Evolutionary conservation across 2,888 invertebrate genomes (phyloP).

Genomic region (Vesta saturnalis): DNA sequence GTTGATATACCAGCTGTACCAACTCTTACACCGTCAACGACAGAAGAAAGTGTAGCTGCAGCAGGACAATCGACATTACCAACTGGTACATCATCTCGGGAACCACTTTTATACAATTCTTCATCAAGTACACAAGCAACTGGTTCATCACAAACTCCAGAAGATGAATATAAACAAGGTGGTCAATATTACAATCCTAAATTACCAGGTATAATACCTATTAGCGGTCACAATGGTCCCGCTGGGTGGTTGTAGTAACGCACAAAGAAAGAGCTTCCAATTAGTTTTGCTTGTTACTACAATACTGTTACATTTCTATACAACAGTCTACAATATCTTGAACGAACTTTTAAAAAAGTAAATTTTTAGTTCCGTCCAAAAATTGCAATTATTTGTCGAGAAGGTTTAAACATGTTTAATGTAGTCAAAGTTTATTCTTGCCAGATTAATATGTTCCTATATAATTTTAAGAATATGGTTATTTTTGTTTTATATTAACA

Average conservation of each 20-base stretch:
- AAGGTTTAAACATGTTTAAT: background rate
- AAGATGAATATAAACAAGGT: slow-evolving; percentile 62
- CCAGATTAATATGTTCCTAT: slow-evolving; percentile 1
- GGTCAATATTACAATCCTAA: slow-evolving; percentile 68
- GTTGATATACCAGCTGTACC: slow-evolving; percentile 59
- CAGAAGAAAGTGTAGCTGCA: slow-evolving; percentile 65
- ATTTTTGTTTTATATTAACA: background rate
- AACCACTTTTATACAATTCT: slow-evolving; percentile 71
- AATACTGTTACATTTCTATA: background rate
- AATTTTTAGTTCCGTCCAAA: background rate
- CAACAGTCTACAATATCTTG: background rate
- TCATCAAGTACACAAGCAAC: slow-evolving; percentile 61
- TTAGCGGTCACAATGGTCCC: slow-evolving; percentile 77
- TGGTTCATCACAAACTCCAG: slow-evolving; percentile 60
- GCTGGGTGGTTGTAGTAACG: slow-evolving; percentile 70
- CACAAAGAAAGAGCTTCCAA: background rate
- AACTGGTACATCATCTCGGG: slow-evolving; percentile 63
- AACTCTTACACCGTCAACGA: slow-evolving; percentile 67
- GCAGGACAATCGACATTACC: slow-evolving; percentile 51
- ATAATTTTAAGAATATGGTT: background rate
- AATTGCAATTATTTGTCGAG: background rate
- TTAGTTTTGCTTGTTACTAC: background rate
- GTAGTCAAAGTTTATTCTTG: background rate
- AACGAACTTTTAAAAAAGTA: background rate
- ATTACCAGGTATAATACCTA: slow-evolving; percentile 77